Evolutionary conservation across 2,797 vertebrate species (phyloP), one percentile per base, ranked within the genome.

Genomic region (Eurystomus glaucurus): DNA sequence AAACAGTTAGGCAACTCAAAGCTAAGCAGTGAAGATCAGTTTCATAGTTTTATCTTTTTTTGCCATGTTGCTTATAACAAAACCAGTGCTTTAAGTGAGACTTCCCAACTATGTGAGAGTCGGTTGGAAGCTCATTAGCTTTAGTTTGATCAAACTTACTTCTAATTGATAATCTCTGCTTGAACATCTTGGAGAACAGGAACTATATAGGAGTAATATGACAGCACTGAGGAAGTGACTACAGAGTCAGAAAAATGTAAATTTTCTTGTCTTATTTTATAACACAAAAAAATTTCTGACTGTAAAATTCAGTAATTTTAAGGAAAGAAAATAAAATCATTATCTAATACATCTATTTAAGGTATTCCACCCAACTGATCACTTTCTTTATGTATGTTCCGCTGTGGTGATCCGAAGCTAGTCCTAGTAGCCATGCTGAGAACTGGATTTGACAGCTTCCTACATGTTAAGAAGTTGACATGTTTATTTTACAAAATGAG

Each of bases 311-410:
- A 46, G 13, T 80, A 41, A 31, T 9, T 33, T 54, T 58, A 71
- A 84, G 18, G 18, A 41, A 71, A 75, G 15, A 37, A 91, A 70
- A 78, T 37, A 25, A 81, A 82, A 2, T 14, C 37, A 43, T 5
- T 45, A 4, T 31, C 7, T 79, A 55, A 54, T 14, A 39, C 4
- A 57, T 10, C 64, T 65, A 5, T 58, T 75, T 28, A 78, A 85
- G 16, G 2, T 57, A 8, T 61, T 85, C 26, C 2, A 41, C 14
- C 0, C 14, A 45, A 5, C 0, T 18, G 4, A 37, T 41, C 2
- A 4, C 54, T 75, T 57, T 52, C 14, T 43, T 82, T 28, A 28
- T n/a, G 10, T 16, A 6, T 71, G 14, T 26, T 88, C 19, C 9
- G 1, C n/a, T 90, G 16, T 66, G 14, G 25, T 68, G 21, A 4